Evolutionary conservation across 2,113 vertebrate genomes (phyloP).

Genomic region (Spermophilus dauricus): DNA sequence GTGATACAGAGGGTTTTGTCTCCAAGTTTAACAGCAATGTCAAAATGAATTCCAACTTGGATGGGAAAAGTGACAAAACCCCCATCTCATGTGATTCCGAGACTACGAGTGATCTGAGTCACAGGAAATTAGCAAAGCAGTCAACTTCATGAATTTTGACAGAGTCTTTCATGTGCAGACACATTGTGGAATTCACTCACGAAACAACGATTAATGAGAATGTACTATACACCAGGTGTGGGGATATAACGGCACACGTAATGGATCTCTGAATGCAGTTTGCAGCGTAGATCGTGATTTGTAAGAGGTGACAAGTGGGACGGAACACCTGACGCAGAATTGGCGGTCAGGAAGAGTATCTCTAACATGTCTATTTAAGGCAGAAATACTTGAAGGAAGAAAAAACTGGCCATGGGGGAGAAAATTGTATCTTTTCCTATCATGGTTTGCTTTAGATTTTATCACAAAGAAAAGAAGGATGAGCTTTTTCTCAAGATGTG

Average conservation of each 20-base stretch:
- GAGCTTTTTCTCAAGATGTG: background rate
- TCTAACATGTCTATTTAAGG: background rate
- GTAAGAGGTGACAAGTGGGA: background rate
- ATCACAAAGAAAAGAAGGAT: too few relatives aligned
- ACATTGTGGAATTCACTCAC: background rate
- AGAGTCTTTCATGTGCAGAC: background rate
- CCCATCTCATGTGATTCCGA: background rate
- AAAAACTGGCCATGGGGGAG: background rate
- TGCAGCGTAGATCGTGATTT: background rate
- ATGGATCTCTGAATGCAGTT: background rate
- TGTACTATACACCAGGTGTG: accelerated
- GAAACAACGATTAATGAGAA: background rate
- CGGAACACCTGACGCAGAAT: background rate
- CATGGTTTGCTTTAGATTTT: background rate
- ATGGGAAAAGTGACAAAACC: background rate
- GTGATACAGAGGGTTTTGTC: background rate
- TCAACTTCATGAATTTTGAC: background rate
- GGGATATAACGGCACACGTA: too few relatives aligned
- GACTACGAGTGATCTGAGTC: background rate
- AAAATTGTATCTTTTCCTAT: background rate
- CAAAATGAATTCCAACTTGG: background rate
- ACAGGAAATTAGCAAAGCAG: background rate
- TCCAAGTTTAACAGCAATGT: background rate
- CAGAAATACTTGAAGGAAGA: background rate
- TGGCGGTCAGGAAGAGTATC: background rate